Base-by-base conservation (phyloP, 2,888 invertebrate species). In the Smittia aterrima region DNA sequence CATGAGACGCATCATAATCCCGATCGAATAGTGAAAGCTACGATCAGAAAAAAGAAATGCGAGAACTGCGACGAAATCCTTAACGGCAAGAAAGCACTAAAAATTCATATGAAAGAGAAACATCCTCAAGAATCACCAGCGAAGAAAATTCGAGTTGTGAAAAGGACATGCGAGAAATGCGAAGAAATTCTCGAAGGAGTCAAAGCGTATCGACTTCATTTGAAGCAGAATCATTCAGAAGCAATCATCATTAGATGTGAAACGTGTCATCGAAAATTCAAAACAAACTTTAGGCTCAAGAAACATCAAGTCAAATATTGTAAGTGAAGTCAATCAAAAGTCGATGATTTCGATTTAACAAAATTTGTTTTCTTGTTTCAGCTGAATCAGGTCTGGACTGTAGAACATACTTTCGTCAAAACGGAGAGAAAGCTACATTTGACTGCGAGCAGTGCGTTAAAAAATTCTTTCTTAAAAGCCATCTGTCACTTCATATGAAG, bases 211-310 rank as follows among this genome's bases (percentile, higher is more conserved):
- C 22, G 24, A n/a, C 22, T 22, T 7, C 68, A 68, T 25, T 41
- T 68, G 20, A 68, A 68, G 9, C 41, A 68, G n/a, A 68, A 68
- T 13, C 68, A 68, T 24, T 20, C 22, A 11, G 68, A 41, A 11
- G 9, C 41, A 13, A 22, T 20, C 24, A 18, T 24, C 54, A 54
- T 70, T 25, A 53, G 41, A 70, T 70, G 70, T 32, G 53, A 70
- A 54, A 27, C 11, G 1, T 70, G 70, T 13, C 41, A 70, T 70
- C 25, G 70, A 54, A 53, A 22, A 18, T 70, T 70, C 20, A 70
- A 70, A n/a, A 70, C 70, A 16, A 70, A 70, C 20, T 70, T 54
- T 32, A 53, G 70, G 11, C 18, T 70, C 4, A 53, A 54, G 16
- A 70, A 70, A 25, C 70, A 70, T 22, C 24, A 53, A 47, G 2